These are phyloP conservation scores for Acanthococcus lagerstroemiae DNA, from an alignment of 2,888 invertebrate species.

Conservation along the genomic window DNA sequence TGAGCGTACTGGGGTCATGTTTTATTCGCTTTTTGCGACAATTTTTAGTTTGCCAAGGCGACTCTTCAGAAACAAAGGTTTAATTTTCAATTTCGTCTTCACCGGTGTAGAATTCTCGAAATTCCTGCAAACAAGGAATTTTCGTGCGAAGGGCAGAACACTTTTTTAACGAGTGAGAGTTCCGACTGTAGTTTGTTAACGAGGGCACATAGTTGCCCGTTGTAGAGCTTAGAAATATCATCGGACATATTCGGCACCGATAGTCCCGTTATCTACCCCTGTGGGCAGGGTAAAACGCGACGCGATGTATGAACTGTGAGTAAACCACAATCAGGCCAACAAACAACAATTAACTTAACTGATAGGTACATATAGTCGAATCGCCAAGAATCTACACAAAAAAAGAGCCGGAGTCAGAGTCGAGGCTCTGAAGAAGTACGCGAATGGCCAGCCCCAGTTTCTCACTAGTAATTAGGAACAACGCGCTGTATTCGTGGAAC, in stretches of 20 bases:
- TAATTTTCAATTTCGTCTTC: not conserved
- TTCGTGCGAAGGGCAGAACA: not conserved
- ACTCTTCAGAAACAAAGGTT: not conserved
- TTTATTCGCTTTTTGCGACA: not conserved
- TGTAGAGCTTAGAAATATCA: not conserved
- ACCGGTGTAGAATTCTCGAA: not conserved
- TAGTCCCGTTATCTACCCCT: not conserved
- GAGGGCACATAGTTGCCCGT: not conserved
- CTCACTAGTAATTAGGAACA: no score
- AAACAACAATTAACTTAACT: no score
- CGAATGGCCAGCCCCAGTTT: no score
- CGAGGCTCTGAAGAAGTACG: no score
- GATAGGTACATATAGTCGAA: no score
- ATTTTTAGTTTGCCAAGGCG: not conserved
- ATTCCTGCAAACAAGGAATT: not conserved
- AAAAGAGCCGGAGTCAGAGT: no score
- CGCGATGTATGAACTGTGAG: no score
- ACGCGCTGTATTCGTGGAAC: no score
- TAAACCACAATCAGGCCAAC: no score
- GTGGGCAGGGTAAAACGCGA: not conserved
- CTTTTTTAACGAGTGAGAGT: not conserved
- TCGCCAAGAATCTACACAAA: no score
- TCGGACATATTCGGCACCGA: not conserved
- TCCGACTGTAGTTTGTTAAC: not conserved
- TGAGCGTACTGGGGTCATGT: not conserved